phyloP scores from a whole-genome alignment of 2,113 vertebrate genomes.

The Coreoperca whiteheadi region DNA sequence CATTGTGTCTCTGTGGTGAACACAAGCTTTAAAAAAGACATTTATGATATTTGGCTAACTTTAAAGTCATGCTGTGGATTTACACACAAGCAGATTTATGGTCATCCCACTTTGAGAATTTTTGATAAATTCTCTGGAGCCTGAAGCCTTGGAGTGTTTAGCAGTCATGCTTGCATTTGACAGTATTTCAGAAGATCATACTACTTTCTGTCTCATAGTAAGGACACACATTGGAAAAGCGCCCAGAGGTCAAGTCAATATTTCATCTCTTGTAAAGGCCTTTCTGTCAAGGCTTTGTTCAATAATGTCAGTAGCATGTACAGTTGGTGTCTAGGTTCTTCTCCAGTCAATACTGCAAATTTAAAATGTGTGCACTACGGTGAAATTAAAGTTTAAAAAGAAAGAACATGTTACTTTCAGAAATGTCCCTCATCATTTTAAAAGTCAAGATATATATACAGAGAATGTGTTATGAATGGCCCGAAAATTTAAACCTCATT shows the following conservation, averaged over 20 bases:
- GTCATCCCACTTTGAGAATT: conserved; percentile 9
- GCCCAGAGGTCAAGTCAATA: conserved; percentile 46
- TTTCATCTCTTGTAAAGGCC: conserved; percentile 42
- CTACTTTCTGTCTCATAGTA: conserved; percentile 41
- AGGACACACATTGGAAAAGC: conserved; percentile 34
- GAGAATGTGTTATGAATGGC: conserved; percentile 36
- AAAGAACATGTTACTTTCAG: conserved; percentile 22
- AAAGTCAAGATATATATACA: conserved; percentile 32
- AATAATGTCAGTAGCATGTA: conserved; percentile 32
- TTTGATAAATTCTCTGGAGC: conserved; percentile 46
- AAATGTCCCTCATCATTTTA: conserved; percentile 28
- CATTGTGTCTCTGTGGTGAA: neutral
- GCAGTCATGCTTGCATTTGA: conserved; percentile 25
- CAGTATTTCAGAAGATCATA: conserved; percentile 38
- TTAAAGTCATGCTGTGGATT: conserved; percentile 28
- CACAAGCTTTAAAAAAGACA: conserved; percentile 8
- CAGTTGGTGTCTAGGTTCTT: conserved; percentile 7
- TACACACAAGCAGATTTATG: conserved; percentile 48
- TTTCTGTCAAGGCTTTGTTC: conserved; percentile 41
- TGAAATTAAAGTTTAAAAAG: conserved; percentile 28
- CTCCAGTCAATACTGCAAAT: conserved; percentile 6
- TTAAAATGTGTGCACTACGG: conserved; percentile 2
- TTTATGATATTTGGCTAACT: conserved; percentile 28
- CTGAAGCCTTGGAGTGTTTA: conserved; percentile 43
- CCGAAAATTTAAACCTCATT: conserved; percentile 61